These are phyloP conservation scores for Drosophila triauraria DNA, from an alignment of 1,140 invertebrate genomes.

Conservation along the genomic window DNA sequence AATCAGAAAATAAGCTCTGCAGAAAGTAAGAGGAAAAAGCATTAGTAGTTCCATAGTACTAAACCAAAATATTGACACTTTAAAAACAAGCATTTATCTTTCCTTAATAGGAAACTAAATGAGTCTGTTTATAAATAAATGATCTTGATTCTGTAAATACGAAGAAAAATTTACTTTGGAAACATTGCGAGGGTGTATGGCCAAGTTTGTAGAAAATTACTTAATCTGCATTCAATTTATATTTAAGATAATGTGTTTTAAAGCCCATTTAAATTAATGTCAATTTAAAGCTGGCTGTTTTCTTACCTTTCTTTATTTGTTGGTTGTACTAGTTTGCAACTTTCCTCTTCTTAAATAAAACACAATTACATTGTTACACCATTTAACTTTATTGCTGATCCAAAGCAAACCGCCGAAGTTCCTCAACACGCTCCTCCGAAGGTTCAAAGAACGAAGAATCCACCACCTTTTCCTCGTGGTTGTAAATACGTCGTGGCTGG, in stretches of 20 bases:
- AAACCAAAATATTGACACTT: not conserved
- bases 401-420: slow-evolving; percentile 38
- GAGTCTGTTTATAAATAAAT: slow-evolving; percentile 14
- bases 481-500: slow-evolving; percentile 31
- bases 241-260: not conserved
- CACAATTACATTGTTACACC: not conserved
- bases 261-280: not conserved
- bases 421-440: slow-evolving; percentile 20
- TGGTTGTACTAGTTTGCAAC: not conserved
- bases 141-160: slow-evolving; percentile 2
- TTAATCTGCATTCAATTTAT: slow-evolving; percentile 2
- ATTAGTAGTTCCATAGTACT: not conserved
- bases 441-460: slow-evolving; percentile 49
- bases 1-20: too few species aligned
- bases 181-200: not conserved
- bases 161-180: not conserved
- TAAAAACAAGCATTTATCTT: slow-evolving; percentile 22
- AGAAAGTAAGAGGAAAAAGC: too few species aligned
- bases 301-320: not conserved
- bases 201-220: not conserved
- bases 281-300: too few species aligned
- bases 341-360: slow-evolving; percentile 4
- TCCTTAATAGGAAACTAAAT: slow-evolving; percentile 8
- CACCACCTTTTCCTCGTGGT: slow-evolving; percentile 36
- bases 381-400: slow-evolving; percentile 36